A percentile compares a stretch with the other conserved stretches of the same genome.
These are phyloP conservation scores for Drosophila differens DNA, from an alignment of 2,888 invertebrate species.

Conservation along the genomic window DNA sequence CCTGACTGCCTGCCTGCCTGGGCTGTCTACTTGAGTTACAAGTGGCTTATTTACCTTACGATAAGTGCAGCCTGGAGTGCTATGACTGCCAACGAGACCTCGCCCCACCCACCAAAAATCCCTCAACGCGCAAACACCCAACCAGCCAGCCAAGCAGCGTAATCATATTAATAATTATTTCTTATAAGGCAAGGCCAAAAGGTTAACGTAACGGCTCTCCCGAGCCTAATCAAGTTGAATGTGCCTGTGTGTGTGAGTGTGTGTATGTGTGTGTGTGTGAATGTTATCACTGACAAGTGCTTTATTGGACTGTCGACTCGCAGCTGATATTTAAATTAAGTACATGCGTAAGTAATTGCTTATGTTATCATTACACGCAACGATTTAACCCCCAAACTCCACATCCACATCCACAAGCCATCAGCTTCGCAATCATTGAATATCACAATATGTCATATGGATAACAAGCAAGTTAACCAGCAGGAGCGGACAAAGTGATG, in stretches of 20 bases:
- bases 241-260: constrained; percentile 9
- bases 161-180: constrained; percentile 81
- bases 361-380: constrained; percentile 76
- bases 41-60: constrained; percentile 81
- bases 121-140: background rate
- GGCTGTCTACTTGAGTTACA: constrained; percentile 72
- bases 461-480: constrained; percentile 17
- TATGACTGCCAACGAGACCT: constrained; percentile 61
- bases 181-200: constrained; percentile 49
- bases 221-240: constrained; percentile 70
- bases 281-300: constrained; percentile 32
- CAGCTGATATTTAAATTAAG: constrained; percentile 68
- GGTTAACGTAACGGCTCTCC: constrained; percentile 65
- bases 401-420: background rate
- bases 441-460: constrained; percentile 49
- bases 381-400: constrained; percentile 28
- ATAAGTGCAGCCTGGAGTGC: constrained; percentile 79
- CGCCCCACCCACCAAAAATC: constrained; percentile 18
- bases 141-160: constrained; percentile 31
- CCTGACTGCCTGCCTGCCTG: constrained; percentile 11
- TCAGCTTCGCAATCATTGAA: constrained; percentile 51
- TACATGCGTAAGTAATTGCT: constrained; percentile 79
- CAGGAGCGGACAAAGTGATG: constrained; percentile 8
- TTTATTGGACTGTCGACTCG: constrained; percentile 21
- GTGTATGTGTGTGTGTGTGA: constrained; percentile 34